phyloP scores from a whole-genome alignment of 2,113 vertebrate genomes.

The Tor tambroides region DNA sequence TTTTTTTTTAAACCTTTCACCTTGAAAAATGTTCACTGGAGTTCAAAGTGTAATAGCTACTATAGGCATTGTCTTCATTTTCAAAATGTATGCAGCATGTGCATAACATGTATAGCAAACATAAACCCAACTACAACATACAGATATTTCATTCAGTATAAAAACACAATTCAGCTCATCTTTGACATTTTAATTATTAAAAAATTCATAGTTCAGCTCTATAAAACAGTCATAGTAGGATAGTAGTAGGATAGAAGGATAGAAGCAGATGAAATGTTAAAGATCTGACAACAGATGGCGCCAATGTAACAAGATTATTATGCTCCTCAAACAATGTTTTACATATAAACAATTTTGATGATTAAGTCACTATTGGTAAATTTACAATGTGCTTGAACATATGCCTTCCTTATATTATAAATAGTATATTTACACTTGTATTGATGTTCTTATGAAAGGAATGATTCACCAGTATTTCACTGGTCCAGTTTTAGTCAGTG shows the following conservation, averaged over 20 bases:
- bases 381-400: not conserved
- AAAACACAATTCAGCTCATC: not conserved
- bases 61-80: too few species aligned
- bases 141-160: not conserved
- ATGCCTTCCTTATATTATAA: not conserved
- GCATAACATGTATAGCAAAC: too few species aligned
- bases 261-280: not conserved
- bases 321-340: not conserved
- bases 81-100: too few species aligned
- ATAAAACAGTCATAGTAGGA: too few species aligned
- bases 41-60: too few species aligned
- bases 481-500: not conserved
- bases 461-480: not conserved
- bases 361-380: not conserved
- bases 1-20: too few species aligned
- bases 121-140: not conserved
- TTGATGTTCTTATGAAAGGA: not conserved
- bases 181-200: not conserved
- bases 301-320: not conserved
- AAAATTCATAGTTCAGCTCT: not conserved
- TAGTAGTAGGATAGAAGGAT: not conserved
- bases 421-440: not conserved
- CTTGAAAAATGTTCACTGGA: too few species aligned
- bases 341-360: not conserved
- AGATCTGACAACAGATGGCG: conserved; percentile 47